Evolutionary conservation across 1,140 invertebrate species (phyloP).

Genomic region (Dreissena polymorpha): DNA sequence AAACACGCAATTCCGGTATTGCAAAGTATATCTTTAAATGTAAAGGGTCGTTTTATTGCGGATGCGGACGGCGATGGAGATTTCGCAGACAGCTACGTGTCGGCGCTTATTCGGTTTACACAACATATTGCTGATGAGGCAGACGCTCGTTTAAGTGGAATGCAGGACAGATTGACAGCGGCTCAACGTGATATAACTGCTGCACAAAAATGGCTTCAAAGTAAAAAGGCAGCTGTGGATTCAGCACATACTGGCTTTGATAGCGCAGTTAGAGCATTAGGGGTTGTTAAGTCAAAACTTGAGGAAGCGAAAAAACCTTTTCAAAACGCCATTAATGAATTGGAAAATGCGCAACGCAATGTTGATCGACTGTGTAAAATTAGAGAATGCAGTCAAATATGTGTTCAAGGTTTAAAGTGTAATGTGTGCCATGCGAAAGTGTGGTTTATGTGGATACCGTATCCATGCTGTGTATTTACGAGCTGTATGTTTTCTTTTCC

Average conservation of each 20-base stretch:
- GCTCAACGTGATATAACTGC: slow-evolving; percentile 16
- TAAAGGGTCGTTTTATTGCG: slow-evolving; percentile 22
- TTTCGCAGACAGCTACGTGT: slow-evolving; percentile 37
- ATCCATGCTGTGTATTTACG: slow-evolving; percentile 35
- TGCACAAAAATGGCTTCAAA: slow-evolving; percentile 35
- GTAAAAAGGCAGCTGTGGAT: background rate
- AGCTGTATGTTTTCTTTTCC: slow-evolving; percentile 54
- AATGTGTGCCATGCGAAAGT: slow-evolving; percentile 11
- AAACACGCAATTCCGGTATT: background rate
- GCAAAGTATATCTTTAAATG: background rate
- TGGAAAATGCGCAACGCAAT: slow-evolving; percentile 34
- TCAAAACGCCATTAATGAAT: slow-evolving; percentile 16
- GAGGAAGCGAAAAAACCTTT: slow-evolving; percentile 37
- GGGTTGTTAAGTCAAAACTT: slow-evolving; percentile 20
- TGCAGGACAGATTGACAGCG: background rate
- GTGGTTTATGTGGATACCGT: slow-evolving; percentile 29
- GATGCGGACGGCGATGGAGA: background rate
- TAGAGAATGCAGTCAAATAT: slow-evolving; percentile 8
- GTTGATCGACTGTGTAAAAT: slow-evolving; percentile 36
- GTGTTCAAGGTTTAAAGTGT: slow-evolving; percentile 32
- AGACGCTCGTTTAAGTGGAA: slow-evolving; percentile 9
- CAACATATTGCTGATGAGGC: slow-evolving; percentile 21
- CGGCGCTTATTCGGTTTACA: background rate
- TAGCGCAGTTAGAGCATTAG: slow-evolving; percentile 12
- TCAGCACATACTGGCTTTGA: slow-evolving; percentile 29